Conservation (phyloP, 2,797 vertebrate species). For the Meriones psammophilus region DNA sequence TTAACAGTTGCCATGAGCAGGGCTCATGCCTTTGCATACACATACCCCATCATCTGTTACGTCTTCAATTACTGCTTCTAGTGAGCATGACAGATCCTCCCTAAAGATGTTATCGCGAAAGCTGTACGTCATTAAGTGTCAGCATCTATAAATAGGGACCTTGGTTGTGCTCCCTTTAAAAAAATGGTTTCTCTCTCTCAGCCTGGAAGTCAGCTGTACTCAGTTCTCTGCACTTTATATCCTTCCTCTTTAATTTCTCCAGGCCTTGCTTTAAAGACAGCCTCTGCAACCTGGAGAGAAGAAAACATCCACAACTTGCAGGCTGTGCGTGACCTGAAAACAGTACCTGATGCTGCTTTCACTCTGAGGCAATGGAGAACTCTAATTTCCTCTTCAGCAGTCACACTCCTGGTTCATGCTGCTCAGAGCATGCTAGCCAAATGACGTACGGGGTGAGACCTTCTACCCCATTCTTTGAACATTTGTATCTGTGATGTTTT, state of each 20-base stretch:
- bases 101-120: neutral
- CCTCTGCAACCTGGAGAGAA: too few relatives aligned
- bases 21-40: neutral
- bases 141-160: neutral
- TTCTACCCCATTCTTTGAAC: neutral
- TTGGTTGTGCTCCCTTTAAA: accelerated
- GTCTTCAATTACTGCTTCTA: neutral
- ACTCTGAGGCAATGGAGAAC: neutral
- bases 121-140: neutral
- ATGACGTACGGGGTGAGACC: neutral
- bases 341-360: neutral
- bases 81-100: neutral
- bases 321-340: neutral
- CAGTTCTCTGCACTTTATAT: neutral
- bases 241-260: neutral
- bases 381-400: neutral
- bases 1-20: neutral
- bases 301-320: neutral
- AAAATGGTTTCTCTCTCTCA: neutral
- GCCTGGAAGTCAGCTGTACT: neutral
- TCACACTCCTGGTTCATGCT: accelerated
- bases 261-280: neutral
- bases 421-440: too few relatives aligned
- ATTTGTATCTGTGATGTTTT: neutral
- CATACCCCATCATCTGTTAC: neutral